Evolutionary conservation across 2,113 vertebrate species (phyloP).

Genomic region (Psittacula cyanocephala): DNA sequence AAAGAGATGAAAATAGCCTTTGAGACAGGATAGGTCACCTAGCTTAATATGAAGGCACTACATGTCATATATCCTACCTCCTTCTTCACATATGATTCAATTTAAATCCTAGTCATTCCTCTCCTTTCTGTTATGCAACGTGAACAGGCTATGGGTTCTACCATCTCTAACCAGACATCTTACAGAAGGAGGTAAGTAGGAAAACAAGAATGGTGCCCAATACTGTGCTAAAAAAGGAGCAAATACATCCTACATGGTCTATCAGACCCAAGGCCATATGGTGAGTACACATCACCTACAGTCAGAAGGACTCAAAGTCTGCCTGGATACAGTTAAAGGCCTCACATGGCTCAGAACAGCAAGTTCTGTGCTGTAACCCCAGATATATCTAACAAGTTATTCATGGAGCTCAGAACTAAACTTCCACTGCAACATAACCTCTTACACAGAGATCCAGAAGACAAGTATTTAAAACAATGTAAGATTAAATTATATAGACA

Average conservation of each 20-base stretch:
- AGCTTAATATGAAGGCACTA: neutral
- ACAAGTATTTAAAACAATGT: neutral
- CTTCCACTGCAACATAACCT: neutral
- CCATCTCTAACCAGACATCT: neutral
- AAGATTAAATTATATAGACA: neutral
- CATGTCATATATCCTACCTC: neutral
- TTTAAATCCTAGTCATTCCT: neutral
- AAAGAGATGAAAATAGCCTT: neutral
- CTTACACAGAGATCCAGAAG: neutral
- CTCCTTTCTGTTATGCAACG: neutral
- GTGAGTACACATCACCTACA: neutral
- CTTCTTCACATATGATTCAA: neutral
- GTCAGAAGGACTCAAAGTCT: neutral
- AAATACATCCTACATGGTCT: neutral
- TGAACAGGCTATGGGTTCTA: neutral
- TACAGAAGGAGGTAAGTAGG: neutral
- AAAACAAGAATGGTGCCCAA: neutral
- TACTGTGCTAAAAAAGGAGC: neutral
- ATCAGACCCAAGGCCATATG: accelerated
- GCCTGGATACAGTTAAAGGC: neutral
- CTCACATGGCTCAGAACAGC: neutral
- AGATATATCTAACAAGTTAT: neutral
- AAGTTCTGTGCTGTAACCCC: neutral
- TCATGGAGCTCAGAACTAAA: neutral
- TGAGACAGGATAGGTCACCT: neutral